A percentile compares a stretch with the other conserved stretches of the same genome.
These are phyloP conservation scores for Macrotus californicus DNA, from an alignment of 2,113 vertebrate genomes.

Conservation along the genomic window DNA sequence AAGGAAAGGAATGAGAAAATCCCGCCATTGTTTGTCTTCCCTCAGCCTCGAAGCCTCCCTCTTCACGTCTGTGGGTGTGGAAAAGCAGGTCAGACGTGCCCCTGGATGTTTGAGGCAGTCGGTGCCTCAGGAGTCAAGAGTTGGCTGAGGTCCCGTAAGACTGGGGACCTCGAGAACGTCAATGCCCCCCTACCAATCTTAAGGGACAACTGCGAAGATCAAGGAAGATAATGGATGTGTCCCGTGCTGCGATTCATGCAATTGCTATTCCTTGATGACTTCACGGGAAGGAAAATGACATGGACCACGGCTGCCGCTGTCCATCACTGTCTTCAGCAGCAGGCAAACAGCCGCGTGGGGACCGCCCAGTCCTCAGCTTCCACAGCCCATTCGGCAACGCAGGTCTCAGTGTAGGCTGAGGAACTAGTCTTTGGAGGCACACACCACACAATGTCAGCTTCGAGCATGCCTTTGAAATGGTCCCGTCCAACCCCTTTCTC, in stretches of 20 bases:
- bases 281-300: neutral
- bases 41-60: neutral
- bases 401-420: neutral
- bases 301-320: neutral
- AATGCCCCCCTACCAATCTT: neutral
- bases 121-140: neutral
- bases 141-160: neutral
- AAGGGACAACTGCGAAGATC: neutral
- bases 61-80: neutral
- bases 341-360: accelerated
- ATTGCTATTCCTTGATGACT: neutral
- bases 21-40: neutral
- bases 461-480: neutral
- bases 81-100: neutral
- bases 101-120: accelerated
- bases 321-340: neutral
- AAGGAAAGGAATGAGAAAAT: neutral
- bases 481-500: neutral
- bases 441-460: neutral
- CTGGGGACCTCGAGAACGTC: neutral
- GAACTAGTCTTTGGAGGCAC: neutral
- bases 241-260: neutral
- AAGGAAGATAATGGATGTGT: neutral
- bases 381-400: neutral
- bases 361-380: neutral